Conservation (phyloP, 2,888 invertebrate genomes). For the Drosophila trichaetosa region DNA sequence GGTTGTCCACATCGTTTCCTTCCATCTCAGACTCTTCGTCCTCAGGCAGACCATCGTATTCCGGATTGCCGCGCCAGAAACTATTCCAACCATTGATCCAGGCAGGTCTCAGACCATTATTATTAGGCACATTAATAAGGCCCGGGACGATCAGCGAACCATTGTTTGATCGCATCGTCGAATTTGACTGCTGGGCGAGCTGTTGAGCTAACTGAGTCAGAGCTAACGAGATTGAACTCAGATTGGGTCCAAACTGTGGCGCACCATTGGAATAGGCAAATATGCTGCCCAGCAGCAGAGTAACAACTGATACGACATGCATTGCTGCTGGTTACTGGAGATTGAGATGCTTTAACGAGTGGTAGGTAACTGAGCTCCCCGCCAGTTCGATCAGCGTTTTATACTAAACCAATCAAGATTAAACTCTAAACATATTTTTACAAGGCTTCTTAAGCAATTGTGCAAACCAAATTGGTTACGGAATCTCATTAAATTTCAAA, state of each 20-base stretch:
- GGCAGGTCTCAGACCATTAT: neutral
- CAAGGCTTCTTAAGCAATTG: neutral
- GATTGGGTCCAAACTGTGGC: constrained; percentile 12
- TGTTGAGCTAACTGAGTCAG: constrained; percentile 22
- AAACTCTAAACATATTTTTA: neutral
- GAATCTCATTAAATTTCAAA: constrained; percentile 6
- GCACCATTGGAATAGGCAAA: constrained; percentile 26
- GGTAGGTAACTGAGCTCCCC: constrained; percentile 23
- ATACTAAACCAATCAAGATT: constrained; percentile 17
- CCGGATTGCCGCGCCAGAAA: constrained; percentile 23
- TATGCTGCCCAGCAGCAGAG: constrained; percentile 37
- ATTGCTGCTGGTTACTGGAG: constrained; percentile 18
- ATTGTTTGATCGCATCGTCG: constrained; percentile 7
- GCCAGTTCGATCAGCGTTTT: constrained; percentile 7
- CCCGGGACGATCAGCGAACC: constrained; percentile 6
- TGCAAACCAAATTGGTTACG: neutral
- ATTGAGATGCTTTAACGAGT: neutral
- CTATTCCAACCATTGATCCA: constrained; percentile 1
- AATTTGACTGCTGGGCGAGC: constrained; percentile 20
- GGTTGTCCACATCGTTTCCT: neutral
- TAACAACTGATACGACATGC: constrained; percentile 33
- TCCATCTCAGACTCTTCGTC: neutral
- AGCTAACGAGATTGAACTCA: neutral
- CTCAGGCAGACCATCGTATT: neutral
- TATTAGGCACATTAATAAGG: neutral